Base-by-base conservation (phyloP, 1,140 invertebrate genomes). In the Lineus longissimus region DNA sequence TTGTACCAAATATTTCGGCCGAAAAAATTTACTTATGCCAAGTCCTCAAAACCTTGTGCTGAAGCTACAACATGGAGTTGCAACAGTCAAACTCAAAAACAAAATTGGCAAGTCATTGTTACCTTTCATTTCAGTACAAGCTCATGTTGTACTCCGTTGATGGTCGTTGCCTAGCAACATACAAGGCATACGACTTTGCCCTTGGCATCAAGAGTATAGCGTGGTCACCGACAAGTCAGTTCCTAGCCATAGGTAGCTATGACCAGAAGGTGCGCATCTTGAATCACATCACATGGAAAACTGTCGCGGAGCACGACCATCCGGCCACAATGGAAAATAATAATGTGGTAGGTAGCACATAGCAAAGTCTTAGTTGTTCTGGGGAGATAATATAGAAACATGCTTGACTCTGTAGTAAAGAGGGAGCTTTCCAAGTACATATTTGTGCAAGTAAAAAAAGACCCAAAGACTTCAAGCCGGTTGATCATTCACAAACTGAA, bases 171-270 rank as follows among this genome's bases (percentile, higher is more conserved):
- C 56, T 84, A 15, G 68, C 72, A 13, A 74, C 67, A 17, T 84
- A 75, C 66, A 75, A 70, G 55, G 78, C 83, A 15, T 82, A 83
- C 68, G 76, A 81, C 4, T 74, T 72, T 65, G 76, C 80, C 22
- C 74, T 84, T n/a, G 83, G 84, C 11, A 69, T 85, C 22, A 83
- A 83, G 67, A 68, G 61, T 55, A 68, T 82, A 11, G 45, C 72
- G 15, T 85, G 83, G 84, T 81, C 81, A 1, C 81, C 83, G 17
- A 80, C 78, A 13, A 73, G 81, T 58, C 83, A 85, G 71, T 80
- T 84, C 60, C 66, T 85, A 25, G 81, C 80, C 51, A 70, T 84
- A 11, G 82, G 82, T 1, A 81, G 79, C 59, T 84, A 73, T 69
- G 84, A 85, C 73, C 74, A 83, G 67, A 83, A 82, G 74, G 80